phyloP scores from a whole-genome alignment of 2,797 vertebrate genomes.

The Coccyzus lansbergi region DNA sequence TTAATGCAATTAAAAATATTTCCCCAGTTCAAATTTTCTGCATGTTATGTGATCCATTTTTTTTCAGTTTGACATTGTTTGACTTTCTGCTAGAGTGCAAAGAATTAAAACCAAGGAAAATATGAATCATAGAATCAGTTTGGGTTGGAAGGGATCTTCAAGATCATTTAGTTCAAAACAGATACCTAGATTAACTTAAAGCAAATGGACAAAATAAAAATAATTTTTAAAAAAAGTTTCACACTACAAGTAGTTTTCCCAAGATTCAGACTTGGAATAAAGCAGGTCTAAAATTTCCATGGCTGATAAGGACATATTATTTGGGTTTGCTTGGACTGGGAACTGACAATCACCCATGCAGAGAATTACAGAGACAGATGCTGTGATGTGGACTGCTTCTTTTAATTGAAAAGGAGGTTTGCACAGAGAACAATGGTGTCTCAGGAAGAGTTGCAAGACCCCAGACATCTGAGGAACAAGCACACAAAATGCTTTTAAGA shows the following conservation, averaged over 20 bases:
- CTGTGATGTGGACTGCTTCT: neutral
- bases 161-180: neutral
- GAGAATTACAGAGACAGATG: neutral
- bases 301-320: neutral
- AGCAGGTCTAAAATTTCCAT: neutral
- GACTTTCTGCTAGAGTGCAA: neutral
- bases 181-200: neutral
- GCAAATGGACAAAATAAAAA: neutral
- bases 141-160: too few species aligned
- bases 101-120: slow-evolving; percentile 14
- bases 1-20: neutral
- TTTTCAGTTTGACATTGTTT: neutral
- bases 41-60: neutral
- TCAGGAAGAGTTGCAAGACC: neutral
- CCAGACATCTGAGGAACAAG: neutral
- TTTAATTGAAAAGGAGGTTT: neutral
- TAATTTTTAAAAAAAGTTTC: neutral
- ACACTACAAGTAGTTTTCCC: neutral
- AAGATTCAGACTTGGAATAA: neutral
- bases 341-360: neutral
- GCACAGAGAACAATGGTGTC: neutral
- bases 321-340: neutral
- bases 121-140: neutral
- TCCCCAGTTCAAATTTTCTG: neutral
- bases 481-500: neutral